Evolutionary conservation across 2,797 vertebrate species (phyloP).

Genomic region (Otus scops): DNA sequence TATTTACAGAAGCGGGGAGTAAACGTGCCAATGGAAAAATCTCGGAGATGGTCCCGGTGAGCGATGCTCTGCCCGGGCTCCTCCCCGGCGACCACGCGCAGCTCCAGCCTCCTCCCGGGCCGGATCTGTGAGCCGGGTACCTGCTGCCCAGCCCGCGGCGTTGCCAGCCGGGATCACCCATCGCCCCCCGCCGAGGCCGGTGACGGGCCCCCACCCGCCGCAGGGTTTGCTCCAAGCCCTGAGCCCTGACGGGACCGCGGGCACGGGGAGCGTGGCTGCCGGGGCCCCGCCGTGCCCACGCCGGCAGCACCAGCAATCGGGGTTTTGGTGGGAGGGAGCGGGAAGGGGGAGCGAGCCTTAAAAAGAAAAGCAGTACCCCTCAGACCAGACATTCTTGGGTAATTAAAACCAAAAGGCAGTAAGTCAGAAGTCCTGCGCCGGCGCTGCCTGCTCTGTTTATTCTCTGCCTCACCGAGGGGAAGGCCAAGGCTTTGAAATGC

Average conservation of each 20-base stretch:
- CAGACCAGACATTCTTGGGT: constrained; percentile 57
- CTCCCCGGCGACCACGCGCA: accelerated
- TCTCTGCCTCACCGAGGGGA: constrained; percentile 15
- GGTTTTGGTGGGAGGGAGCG: neutral
- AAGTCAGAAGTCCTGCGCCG: neutral
- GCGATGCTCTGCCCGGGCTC: neutral
- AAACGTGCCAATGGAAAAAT: neutral
- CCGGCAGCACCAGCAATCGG: accelerated
- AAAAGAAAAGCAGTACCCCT: constrained; percentile 15
- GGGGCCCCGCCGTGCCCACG: accelerated
- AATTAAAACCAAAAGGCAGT: constrained; percentile 55
- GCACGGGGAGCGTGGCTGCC: accelerated
- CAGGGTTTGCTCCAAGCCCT: neutral
- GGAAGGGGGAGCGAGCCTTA: neutral
- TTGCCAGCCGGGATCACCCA: neutral
- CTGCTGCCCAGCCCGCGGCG: neutral
- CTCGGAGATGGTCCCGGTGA: neutral
- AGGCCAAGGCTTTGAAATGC: neutral
- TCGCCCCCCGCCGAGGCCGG: accelerated
- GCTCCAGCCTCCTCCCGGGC: neutral
- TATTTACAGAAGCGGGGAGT: neutral
- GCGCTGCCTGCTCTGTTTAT: constrained; percentile 8
- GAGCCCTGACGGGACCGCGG: accelerated
- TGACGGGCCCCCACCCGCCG: neutral
- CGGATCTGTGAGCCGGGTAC: neutral